Conservation (phyloP, 2,113 vertebrate species). For the Hipposideros armiger region DNA sequence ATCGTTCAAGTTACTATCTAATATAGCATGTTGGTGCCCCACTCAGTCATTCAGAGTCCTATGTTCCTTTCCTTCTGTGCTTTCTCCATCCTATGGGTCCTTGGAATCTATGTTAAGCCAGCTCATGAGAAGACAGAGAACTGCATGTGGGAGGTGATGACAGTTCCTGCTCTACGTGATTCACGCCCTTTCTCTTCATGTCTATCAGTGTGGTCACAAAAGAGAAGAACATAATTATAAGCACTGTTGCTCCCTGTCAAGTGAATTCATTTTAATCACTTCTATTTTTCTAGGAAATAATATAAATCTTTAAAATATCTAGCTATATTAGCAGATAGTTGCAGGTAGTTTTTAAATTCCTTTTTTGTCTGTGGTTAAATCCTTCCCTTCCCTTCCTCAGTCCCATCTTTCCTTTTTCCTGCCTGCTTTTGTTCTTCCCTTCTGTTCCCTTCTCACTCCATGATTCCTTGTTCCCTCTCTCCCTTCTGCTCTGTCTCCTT, state of each 20-base stretch:
- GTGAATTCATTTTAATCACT: background rate
- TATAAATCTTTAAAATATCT: background rate
- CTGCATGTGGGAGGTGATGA: background rate
- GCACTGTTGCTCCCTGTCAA: background rate
- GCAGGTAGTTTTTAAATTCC: background rate
- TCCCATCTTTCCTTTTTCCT: background rate
- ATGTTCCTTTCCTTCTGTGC: background rate
- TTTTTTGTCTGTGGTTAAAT: background rate
- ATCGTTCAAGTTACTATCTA: background rate
- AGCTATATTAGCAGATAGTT: background rate
- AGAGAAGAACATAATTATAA: background rate
- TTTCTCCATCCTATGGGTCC: fast-evolving
- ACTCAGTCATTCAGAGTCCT: background rate
- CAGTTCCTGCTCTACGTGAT: fast-evolving
- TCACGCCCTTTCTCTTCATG: background rate
- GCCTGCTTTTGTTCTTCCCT: background rate
- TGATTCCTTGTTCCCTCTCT: background rate
- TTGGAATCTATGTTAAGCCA: background rate
- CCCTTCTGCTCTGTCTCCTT: background rate
- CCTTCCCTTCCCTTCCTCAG: background rate
- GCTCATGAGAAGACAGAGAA: background rate
- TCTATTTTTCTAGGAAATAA: slow-evolving; percentile 7
- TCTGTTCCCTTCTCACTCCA: background rate
- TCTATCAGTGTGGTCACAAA: background rate
- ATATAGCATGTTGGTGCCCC: fast-evolving